Evolutionary conservation across 64 coral and sea anemone genomes (phyloP), one percentile per base, ranked within the genome.

Genomic region (Hydrozoanthus tunicans): DNA sequence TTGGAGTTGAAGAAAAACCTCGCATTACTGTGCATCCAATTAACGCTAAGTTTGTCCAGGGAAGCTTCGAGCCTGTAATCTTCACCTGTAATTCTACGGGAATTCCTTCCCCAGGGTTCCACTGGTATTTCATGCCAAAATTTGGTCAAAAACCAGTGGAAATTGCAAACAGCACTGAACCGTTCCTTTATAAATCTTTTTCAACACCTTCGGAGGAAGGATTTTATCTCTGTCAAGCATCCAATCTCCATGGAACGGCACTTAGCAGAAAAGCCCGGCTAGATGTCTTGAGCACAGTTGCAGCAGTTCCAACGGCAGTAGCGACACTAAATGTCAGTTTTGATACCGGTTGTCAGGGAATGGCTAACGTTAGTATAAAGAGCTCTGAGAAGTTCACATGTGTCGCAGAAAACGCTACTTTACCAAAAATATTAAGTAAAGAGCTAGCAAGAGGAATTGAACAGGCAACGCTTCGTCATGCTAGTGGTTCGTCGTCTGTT

Each of bases 81-180:
- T 77, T 77, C 17, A 77, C 75, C 13, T 77, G 75, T 15, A 77
- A 77, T 77, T 43, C 75, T 53, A 77, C 75, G 9, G 75, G 75
- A 53, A 55, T 54, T 27, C 75, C 75, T 77, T 53, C 51, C 1
- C 75, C 75, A 77, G 53, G 27, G 32, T 77, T 77, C 27, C 73
- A 53, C 1, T 68, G 65, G 65, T 68, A 5, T 15, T 68, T 43
- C 32, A 43, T 43, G 32, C 32, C 32, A 43, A 43, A 43, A 43
- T 43, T 43, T 43, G 32, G 32, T 43, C 32, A 43, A 43, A 43
- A 77, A 77, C 73, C 73, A 77, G 54, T 6, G 51, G 14, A 77
- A 77, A 7, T 77, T 77, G 54, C 73, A 77, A 52, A 77, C 27
- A 6, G 14, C 7, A 77, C 4, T 55, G 5, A 77, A 43, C 51